Evolutionary conservation across 2,113 vertebrate species (phyloP).

Genomic region (Steatornis caripensis): DNA sequence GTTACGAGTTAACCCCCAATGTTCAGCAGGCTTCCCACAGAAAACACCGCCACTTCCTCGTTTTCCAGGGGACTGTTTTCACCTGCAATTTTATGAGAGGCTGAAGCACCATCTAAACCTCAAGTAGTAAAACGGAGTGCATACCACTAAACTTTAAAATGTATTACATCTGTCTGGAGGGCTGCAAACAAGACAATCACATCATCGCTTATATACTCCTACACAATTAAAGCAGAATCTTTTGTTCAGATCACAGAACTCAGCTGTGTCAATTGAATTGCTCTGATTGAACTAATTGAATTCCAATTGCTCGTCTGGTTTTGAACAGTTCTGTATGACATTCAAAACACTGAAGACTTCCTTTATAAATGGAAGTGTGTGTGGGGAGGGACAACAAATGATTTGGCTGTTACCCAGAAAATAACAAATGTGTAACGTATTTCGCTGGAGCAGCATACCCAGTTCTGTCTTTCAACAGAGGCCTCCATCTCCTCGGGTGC

Average conservation of each 20-base stretch:
- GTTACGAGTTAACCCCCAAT: fast-evolving
- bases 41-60: not conserved
- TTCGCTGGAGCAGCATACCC: not conserved
- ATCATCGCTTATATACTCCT: not conserved
- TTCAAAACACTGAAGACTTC: not conserved
- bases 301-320: not conserved
- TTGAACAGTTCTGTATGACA: not conserved
- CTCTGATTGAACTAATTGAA: not conserved
- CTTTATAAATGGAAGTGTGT: not conserved
- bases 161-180: not conserved
- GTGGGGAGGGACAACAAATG: not conserved
- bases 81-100: not conserved
- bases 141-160: not conserved
- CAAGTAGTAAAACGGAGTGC: not conserved
- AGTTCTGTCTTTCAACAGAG: not conserved
- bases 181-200: not conserved
- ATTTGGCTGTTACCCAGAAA: not conserved
- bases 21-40: not conserved
- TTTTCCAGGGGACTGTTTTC: not conserved
- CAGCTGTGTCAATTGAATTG: not conserved
- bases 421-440: not conserved
- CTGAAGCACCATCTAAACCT: not conserved
- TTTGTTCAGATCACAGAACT: not conserved
- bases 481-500: not conserved
- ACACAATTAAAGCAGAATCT: not conserved